Percentiles rank a stretch among this genome's conserved stretches.
phyloP scores from a whole-genome alignment of 2,113 vertebrate genomes.

The Rhynchopsitta pachyrhyncha region DNA sequence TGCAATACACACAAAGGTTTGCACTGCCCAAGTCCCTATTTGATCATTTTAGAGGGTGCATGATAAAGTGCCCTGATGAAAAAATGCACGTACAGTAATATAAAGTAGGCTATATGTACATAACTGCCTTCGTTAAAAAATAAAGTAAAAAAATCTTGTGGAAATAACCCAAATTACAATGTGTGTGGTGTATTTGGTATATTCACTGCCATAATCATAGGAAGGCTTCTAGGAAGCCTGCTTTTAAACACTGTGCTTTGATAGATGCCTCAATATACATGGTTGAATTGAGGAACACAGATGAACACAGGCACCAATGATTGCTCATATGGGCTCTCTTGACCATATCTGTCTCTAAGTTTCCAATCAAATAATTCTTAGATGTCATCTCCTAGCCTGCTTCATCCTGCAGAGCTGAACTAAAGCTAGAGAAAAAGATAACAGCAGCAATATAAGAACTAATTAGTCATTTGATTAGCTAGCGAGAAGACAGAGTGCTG shows the following conservation, averaged over 20 bases:
- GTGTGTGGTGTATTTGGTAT: neutral
- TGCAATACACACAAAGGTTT: neutral
- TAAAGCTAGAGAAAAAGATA: conserved; percentile 9
- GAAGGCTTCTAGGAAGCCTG: neutral
- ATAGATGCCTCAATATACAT: neutral
- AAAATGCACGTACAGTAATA: neutral
- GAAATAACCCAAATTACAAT: neutral
- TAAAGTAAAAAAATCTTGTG: neutral
- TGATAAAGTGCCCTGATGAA: neutral
- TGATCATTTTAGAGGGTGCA: neutral
- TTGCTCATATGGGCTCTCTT: neutral
- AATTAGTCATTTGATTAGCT: conserved; percentile 47
- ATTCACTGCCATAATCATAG: neutral
- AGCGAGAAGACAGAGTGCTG: neutral
- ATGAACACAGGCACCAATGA: neutral
- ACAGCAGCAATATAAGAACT: neutral
- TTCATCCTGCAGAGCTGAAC: conserved; percentile 4
- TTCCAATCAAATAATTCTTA: conserved; percentile 5
- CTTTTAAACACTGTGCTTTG: neutral
- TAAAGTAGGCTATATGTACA: neutral
- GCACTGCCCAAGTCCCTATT: neutral
- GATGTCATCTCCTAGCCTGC: neutral
- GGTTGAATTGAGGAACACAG: neutral
- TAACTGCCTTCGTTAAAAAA: neutral
- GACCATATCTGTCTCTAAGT: neutral